Conservation (phyloP, 2,888 invertebrate genomes). For the Philhelius pedissequus region DNA sequence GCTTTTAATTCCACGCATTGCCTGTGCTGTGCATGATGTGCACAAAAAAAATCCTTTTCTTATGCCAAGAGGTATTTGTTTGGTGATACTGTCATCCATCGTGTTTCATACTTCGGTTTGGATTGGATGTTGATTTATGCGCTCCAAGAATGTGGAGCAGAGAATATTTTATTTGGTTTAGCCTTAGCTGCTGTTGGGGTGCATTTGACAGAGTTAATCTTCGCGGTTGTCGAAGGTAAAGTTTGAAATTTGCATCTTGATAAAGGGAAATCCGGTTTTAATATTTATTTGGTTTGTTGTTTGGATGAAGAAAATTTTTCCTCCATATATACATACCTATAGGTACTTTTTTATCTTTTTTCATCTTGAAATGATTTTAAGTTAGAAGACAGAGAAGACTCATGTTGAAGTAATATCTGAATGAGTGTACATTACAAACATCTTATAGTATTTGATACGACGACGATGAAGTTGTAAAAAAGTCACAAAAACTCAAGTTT, state of each 20-base stretch:
- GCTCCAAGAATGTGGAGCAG: slow-evolving; percentile 27
- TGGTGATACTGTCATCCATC: slow-evolving; percentile 3
- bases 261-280: slow-evolving; percentile 40
- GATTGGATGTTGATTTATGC: slow-evolving; percentile 36
- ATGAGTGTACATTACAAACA: too few species aligned
- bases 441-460: too few species aligned
- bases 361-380: background rate
- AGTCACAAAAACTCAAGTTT: too few species aligned
- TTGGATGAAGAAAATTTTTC: background rate
- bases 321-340: background rate
- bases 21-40: background rate
- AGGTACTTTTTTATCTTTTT: background rate
- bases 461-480: too few species aligned
- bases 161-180: slow-evolving; percentile 30
- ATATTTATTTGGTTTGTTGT: slow-evolving; percentile 17
- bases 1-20: background rate
- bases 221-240: slow-evolving; percentile 28
- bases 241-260: slow-evolving; percentile 46
- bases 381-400: background rate
- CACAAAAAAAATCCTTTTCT: background rate
- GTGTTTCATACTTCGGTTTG: background rate
- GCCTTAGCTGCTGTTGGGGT: too few species aligned
- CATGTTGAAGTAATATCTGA: background rate
- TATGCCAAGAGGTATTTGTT: background rate
- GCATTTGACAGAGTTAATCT: slow-evolving; percentile 26